Evolutionary conservation across 2,888 invertebrate genomes (phyloP).

Genomic region (Drosophila setosimentum): DNA sequence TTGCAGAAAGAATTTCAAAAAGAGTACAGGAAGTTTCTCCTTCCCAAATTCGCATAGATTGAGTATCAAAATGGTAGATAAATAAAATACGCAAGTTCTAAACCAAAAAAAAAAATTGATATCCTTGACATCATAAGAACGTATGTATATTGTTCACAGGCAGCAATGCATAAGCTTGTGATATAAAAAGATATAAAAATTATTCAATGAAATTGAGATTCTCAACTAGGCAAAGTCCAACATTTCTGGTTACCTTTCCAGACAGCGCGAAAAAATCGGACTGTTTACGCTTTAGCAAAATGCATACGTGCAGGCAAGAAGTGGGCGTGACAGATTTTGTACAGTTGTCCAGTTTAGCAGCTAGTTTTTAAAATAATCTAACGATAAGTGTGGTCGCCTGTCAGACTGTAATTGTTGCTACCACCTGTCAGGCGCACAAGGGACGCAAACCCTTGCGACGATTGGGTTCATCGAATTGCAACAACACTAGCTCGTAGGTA

Average conservation of each 20-base stretch:
- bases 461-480: conserved; percentile 87
- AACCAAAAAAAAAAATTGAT: conserved; percentile 66
- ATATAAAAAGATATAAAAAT: conserved; percentile 50
- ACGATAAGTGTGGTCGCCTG: conserved; percentile 62
- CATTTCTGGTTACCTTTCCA: conserved; percentile 64
- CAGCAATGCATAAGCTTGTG: conserved; percentile 81
- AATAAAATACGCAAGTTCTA: conserved; percentile 73
- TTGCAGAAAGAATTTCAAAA: conserved; percentile 84
- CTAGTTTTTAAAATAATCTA: conserved; percentile 45
- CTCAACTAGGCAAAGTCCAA: not conserved
- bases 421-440: conserved; percentile 71
- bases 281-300: conserved; percentile 24
- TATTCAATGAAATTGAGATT: not conserved
- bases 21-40: conserved; percentile 85
- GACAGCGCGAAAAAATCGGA: conserved; percentile 56
- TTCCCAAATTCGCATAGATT: conserved; percentile 75
- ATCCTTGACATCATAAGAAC: conserved; percentile 50
- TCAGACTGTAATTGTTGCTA: conserved; percentile 44
- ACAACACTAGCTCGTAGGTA: conserved; percentile 88
- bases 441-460: conserved; percentile 80
- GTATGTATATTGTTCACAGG: conserved; percentile 78
- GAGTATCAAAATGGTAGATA: conserved; percentile 59
- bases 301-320: conserved; percentile 15
- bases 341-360: conserved; percentile 36
- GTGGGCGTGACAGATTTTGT: conserved; percentile 55